Base-by-base conservation (phyloP, 2,113 vertebrate species). In the Brachypteracias leptosomus region DNA sequence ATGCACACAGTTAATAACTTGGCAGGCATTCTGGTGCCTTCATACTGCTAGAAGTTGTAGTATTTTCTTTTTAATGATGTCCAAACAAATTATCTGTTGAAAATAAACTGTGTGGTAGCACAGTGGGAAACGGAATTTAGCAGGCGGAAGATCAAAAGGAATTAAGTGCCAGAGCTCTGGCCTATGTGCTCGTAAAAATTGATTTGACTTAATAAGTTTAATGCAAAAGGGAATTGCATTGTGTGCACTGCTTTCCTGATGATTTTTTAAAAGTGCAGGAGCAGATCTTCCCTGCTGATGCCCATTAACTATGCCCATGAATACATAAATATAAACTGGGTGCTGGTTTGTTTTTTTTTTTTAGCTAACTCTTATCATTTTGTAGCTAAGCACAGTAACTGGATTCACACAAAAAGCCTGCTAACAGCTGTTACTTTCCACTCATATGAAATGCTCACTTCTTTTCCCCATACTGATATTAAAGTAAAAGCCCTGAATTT, bases 171-270 rank as follows among this genome's bases (percentile, higher is more conserved):
- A 96, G 66, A 92, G 61, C 67, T 94, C 77, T 93, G 65, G 79
- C 38, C 83, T 59, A 55, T 55, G 36, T 75, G 79, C 78, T 96
- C 2, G 1, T 94, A 96, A 97, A 95, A 98, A 97, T 14, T 96
- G 94, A 97, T 97, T 95, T 96, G 96, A 97, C 82, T 97, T 97
- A 96, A 46, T 96, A 97, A 94, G 86, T 96, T 95, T 88, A 90
- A 97, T 87, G 89, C 84, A 96, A 85, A 96, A 87, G 78, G 59
- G 79, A 96, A 89, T 86, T 96, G 51, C 62, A 83, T 86, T 76
- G 70, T 84, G 72, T 81, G 88, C 68, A 78, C 59, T 89, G 79
- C 82, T 85, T 89, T 96, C 51, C 90, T 66, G 87, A 88, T 90
- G 54, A 67, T 88, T 94, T 89, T 93, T 84, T 42, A 77, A 62